A percentile compares a stretch with the other conserved stretches of the same genome.
Conservation (phyloP, 1,140 invertebrate species). For the Drosophila sproati region DNA sequence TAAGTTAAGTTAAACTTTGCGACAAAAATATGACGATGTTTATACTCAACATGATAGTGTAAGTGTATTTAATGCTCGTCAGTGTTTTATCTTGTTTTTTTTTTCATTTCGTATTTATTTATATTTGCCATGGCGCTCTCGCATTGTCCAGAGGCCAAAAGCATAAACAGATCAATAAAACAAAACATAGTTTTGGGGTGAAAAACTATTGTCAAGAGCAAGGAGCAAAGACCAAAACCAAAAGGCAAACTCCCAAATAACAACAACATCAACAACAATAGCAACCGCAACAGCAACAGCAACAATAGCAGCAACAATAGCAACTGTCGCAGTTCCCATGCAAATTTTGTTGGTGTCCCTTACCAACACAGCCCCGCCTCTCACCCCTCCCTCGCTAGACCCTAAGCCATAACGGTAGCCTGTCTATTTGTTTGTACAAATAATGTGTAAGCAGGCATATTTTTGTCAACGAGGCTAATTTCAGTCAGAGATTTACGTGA, state of each 20-base stretch:
- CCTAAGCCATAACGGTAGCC: slow-evolving; percentile 49
- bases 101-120: background rate
- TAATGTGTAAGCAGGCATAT: slow-evolving; percentile 83
- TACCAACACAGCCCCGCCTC: background rate
- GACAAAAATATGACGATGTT: no score
- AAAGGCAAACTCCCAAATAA: background rate
- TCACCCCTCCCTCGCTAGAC: background rate
- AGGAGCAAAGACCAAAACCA: slow-evolving; percentile 27
- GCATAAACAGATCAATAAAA: slow-evolving; percentile 80
- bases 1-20: no score
- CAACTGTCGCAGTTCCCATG: slow-evolving; percentile 75
- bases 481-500: slow-evolving; percentile 80
- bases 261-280: slow-evolving; percentile 26
- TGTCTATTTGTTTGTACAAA: slow-evolving; percentile 78
- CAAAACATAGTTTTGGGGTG: slow-evolving; percentile 36
- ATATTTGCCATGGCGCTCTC: slow-evolving; percentile 11
- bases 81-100: background rate
- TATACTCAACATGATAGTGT: no score
- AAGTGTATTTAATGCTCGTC: background rate
- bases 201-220: slow-evolving; percentile 57
- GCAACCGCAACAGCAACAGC: slow-evolving; percentile 6
- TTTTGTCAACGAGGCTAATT: slow-evolving; percentile 81
- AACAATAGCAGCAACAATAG: slow-evolving; percentile 7
- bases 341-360: slow-evolving; percentile 60
- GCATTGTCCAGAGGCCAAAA: slow-evolving; percentile 43